phyloP scores from a whole-genome alignment of 2,888 invertebrate species.

The Psylliodes chrysocephalus region DNA sequence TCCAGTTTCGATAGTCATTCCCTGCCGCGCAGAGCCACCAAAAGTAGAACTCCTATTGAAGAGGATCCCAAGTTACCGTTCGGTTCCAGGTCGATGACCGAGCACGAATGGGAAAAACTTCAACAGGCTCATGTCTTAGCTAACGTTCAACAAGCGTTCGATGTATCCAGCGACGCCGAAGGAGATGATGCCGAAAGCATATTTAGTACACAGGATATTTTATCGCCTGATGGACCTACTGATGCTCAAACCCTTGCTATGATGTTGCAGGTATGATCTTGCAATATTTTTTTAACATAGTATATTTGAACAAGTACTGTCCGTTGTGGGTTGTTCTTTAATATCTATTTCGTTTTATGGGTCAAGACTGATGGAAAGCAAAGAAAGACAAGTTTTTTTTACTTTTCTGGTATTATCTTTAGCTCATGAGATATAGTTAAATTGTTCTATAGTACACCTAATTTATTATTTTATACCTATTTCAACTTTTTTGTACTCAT shows the following conservation, averaged over 20 bases:
- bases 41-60: conserved; percentile 70
- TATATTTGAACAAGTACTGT: no score
- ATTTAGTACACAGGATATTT: conserved; percentile 77
- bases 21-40: conserved; percentile 70
- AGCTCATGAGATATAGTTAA: no score
- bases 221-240: conserved; percentile 74
- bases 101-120: conserved; percentile 93
- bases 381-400: no score
- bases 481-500: no score
- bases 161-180: conserved; percentile 87
- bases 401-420: no score
- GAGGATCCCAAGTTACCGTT: conserved; percentile 70
- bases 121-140: conserved; percentile 78
- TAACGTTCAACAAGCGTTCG: conserved; percentile 93
- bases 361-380: no score
- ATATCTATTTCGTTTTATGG: no score
- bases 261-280: conserved; percentile 92
- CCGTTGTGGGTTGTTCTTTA: no score
- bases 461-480: no score
- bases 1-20: conserved; percentile 84
- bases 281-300: no score
- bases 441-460: no score
- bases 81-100: conserved; percentile 67
- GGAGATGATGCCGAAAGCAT: conserved; percentile 81
- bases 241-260: conserved; percentile 98